A percentile compares a stretch with the other conserved stretches of the same genome.
Evolutionary conservation across 1,140 invertebrate genomes (phyloP).

Genomic region (Grapholita molesta): DNA sequence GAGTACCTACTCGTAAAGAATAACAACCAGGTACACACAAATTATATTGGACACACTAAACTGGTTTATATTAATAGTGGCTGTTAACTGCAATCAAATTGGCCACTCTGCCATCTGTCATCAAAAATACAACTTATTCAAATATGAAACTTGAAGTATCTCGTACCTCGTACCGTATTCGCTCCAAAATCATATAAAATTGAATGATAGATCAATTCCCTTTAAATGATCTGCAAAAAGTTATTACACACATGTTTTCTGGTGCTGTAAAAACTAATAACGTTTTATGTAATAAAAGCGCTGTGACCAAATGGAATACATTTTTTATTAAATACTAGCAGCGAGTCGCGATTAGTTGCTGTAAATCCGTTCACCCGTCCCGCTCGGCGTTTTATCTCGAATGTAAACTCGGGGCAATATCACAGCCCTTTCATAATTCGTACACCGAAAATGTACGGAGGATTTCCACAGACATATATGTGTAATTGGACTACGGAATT

Average conservation of each 20-base stretch:
- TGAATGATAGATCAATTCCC: too few species aligned
- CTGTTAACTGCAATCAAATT: too few species aligned
- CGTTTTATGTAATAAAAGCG: neutral
- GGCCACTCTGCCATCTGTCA: too few species aligned
- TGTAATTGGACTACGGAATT: neutral
- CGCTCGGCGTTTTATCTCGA: constrained; percentile 46
- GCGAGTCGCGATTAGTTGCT: constrained; percentile 27
- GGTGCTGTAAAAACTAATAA: neutral
- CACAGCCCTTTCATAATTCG: constrained; percentile 27
- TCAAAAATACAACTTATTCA: too few species aligned
- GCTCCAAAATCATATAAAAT: too few species aligned
- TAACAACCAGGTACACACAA: too few species aligned
- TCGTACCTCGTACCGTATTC: too few species aligned
- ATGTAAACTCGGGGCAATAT: constrained; percentile 49
- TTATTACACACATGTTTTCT: neutral
- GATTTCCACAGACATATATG: neutral
- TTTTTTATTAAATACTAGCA: constrained; percentile 30
- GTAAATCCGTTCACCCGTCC: constrained; percentile 28
- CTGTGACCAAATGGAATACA: constrained; percentile 21
- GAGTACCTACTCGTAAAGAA: too few species aligned
- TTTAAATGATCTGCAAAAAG: too few species aligned
- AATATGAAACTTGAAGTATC: too few species aligned
- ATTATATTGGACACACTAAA: too few species aligned
- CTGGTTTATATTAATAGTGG: too few species aligned
- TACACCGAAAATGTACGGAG: constrained; percentile 22